Evolutionary conservation across 1,140 invertebrate species (phyloP).

Genomic region (Micrasema longulum): DNA sequence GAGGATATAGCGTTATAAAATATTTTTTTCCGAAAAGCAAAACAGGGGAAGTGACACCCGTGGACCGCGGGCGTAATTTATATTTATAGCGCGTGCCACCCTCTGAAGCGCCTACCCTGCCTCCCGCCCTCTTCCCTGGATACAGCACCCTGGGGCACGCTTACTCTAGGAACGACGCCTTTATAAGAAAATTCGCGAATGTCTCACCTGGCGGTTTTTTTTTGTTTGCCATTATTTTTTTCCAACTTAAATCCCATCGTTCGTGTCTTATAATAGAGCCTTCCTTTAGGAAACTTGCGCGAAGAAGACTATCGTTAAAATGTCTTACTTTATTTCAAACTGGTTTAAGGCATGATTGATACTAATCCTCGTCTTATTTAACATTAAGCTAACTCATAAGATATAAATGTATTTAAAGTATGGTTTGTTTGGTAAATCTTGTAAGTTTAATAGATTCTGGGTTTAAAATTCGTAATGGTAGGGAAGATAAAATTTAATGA

Average conservation of each 20-base stretch:
- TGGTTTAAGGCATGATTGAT: too few species aligned
- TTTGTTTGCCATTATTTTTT: constrained; percentile 1
- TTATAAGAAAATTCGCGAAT: constrained; percentile 22
- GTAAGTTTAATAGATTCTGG: too few species aligned
- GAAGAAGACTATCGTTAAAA: too few species aligned
- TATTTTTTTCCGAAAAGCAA: constrained; percentile 35
- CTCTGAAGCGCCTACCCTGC: neutral
- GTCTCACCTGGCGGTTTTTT: constrained; percentile 23
- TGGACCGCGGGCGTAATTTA: constrained; percentile 41
- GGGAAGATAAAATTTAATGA: too few species aligned
- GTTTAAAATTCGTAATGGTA: too few species aligned
- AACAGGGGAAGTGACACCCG: constrained; percentile 37
- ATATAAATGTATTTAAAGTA: too few species aligned
- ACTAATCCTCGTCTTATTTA: too few species aligned
- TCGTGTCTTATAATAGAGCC: too few species aligned
- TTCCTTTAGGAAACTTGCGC: too few species aligned
- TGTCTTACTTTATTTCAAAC: too few species aligned
- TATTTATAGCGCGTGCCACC: constrained; percentile 40
- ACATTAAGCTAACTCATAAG: too few species aligned
- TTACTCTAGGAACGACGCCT: constrained; percentile 11
- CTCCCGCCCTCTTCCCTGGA: neutral
- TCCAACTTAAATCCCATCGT: neutral
- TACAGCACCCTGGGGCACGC: constrained; percentile 29
- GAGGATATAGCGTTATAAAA: constrained; percentile 33
- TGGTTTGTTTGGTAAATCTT: too few species aligned